Evolutionary conservation across 1,140 invertebrate species (phyloP), one percentile per base, ranked within the genome.

Genomic region (Chymomyza costata): DNA sequence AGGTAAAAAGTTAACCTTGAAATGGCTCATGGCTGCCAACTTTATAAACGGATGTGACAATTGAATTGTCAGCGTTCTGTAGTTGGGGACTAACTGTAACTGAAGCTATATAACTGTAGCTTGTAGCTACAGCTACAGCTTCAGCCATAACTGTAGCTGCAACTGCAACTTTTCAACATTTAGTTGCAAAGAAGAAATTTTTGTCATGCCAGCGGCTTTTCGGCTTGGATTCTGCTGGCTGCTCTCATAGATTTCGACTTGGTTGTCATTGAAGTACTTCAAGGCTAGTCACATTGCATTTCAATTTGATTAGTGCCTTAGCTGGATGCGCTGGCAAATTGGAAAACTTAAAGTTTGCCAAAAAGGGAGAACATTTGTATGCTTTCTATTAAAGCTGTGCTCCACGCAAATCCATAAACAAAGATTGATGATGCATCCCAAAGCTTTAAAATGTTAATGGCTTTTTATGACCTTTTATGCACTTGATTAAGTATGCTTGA

Each of bases 11-110:
- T 25, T 63, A 63, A 63, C 59, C 59, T 63, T 63, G 59, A 63
- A 63, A 63, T 52, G n/a, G 48, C 51, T 53, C 48, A 11, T 57
- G 59, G 56, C 59, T 53, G 56, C 59, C 59, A 63, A 63, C 59
- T 63, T 60, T 53, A 63, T 53, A 63, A 60, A 46, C 56, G 56
- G 49, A 60, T 60, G 59, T 63, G 59, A 61, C 59, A 63, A 63
- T 63, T 63, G 41, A 63, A 61, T 61, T 61, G 57, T 53, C 35
- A 25, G 21, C 21, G 21, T 2, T 6, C 13, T 19, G 8, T 15
- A 7, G 21, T 15, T 43, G 25, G 13, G 39, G 15, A 37, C 48
- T 52, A 58, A 41, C 48, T n/a, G 28, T 18, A 52, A 41, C 43
- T 25, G 47, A 38, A 32, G 31, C 17, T 34, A 28, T 45, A 30